phyloP scores from a whole-genome alignment of 2,888 invertebrate genomes.

The Anaspis maculata region DNA sequence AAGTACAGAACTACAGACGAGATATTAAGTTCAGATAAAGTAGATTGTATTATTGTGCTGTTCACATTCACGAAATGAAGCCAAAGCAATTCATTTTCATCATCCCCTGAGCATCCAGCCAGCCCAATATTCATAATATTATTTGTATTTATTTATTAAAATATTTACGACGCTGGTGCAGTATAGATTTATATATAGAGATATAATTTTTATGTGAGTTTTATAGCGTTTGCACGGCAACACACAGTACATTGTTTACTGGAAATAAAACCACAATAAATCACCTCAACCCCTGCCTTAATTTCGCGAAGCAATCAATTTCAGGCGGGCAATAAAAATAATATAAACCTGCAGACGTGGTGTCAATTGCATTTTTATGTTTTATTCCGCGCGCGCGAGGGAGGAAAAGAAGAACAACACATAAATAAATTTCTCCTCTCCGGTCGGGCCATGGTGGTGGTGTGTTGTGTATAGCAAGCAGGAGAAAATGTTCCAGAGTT shows the following conservation, averaged over 20 bases:
- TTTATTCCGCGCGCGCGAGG: constrained; percentile 37
- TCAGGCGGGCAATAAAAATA: constrained; percentile 37
- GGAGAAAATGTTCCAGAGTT: constrained; percentile 28
- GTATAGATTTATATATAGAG: constrained; percentile 1
- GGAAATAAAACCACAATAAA: constrained; percentile 35
- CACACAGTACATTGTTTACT: constrained; percentile 23
- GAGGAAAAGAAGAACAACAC: constrained; percentile 33
- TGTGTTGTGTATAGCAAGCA: too few relatives aligned
- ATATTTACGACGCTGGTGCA: too few relatives aligned
- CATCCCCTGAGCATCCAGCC: too few relatives aligned
- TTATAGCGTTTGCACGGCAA: constrained; percentile 5
- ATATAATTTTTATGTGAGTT: constrained; percentile 9
- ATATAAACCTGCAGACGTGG: constrained; percentile 41
- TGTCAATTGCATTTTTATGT: constrained; percentile 43
- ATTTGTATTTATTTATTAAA: too few relatives aligned
- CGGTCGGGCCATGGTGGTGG: constrained; percentile 5
- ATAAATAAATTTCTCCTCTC: constrained; percentile 34
- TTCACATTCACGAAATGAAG: too few relatives aligned
- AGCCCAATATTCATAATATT: too few relatives aligned
- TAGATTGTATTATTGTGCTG: too few relatives aligned
- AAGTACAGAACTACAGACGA: too few relatives aligned
- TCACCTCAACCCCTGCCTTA: constrained; percentile 32
- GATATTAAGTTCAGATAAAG: too few relatives aligned
- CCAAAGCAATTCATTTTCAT: too few relatives aligned
- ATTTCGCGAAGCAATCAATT: constrained; percentile 35